These are phyloP conservation scores for Porites cylindrica DNA, from an alignment of 92 coral and sea anemone species.

Conservation along the genomic window DNA sequence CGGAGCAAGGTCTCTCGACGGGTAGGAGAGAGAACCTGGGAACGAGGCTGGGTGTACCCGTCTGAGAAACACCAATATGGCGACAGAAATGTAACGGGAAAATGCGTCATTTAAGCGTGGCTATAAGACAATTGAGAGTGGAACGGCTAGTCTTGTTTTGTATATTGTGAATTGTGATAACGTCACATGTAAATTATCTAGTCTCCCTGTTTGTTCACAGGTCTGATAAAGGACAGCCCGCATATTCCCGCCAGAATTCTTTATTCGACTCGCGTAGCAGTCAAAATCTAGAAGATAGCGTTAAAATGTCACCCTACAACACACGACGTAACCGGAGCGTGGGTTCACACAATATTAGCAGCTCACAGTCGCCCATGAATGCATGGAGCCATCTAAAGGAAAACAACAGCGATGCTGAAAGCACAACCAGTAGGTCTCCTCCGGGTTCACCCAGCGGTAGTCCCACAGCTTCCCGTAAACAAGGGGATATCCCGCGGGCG, in stretches of 20 bases:
- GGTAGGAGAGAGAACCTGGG: too few species aligned
- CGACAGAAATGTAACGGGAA: too few species aligned
- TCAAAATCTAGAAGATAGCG: conserved; percentile 36
- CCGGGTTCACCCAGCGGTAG: conserved; percentile 83
- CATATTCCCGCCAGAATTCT: conserved; percentile 56
- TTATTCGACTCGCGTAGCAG: conserved; percentile 34
- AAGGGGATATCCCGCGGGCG: conserved; percentile 23
- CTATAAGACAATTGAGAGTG: too few species aligned
- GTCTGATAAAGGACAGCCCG: conserved; percentile 51
- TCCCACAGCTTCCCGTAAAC: conserved; percentile 44
- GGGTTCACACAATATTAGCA: conserved; percentile 27
- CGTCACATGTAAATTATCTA: too few species aligned
- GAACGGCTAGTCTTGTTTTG: too few species aligned
- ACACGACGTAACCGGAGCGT: conserved; percentile 59
- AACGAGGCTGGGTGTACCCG: too few species aligned
- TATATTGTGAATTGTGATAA: too few species aligned
- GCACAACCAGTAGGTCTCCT: conserved; percentile 80
- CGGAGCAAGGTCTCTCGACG: too few species aligned
- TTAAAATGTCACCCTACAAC: conserved; percentile 53
- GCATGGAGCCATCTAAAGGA: conserved; percentile 63
- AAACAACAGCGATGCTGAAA: conserved; percentile 78
- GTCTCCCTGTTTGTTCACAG: conserved; percentile 15
- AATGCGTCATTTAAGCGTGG: too few species aligned
- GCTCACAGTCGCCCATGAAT: conserved; percentile 56
- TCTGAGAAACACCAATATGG: too few species aligned